Evolutionary conservation across 1,140 invertebrate genomes (phyloP).

Genomic region (Rhizoglyphus robini): DNA sequence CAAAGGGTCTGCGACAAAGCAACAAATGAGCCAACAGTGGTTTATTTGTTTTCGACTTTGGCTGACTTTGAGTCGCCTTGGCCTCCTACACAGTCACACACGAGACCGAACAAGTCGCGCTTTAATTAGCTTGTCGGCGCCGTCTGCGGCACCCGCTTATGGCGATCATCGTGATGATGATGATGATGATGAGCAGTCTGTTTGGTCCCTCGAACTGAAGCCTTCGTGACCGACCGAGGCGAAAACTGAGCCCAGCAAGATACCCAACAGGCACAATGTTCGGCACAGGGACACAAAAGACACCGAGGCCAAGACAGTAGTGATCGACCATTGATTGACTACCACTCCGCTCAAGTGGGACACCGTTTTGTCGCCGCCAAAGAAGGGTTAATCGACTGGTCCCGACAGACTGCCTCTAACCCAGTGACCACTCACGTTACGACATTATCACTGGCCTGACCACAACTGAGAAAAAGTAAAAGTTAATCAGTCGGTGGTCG

Average conservation of each 20-base stretch:
- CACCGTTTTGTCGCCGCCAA: not conserved
- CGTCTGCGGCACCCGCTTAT: slow-evolving; percentile 2
- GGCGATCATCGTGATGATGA: slow-evolving; percentile 9
- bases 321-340: not conserved
- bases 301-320: not conserved
- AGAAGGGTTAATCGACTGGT: too few relatives aligned
- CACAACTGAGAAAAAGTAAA: too few relatives aligned
- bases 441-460: too few relatives aligned
- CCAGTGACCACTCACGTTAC: too few relatives aligned
- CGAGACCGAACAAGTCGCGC: not conserved
- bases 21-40: too few relatives aligned
- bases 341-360: not conserved
- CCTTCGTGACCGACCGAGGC: not conserved
- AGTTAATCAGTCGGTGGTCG: too few relatives aligned
- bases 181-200: slow-evolving; percentile 6
- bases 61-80: not conserved
- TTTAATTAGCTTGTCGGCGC: slow-evolving; percentile 16
- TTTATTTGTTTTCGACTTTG: too few relatives aligned
- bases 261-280: not conserved
- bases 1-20: too few relatives aligned
- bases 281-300: slow-evolving; percentile 2
- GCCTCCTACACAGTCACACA: not conserved
- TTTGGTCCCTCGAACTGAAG: not conserved
- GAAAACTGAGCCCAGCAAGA: not conserved
- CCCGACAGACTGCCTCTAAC: too few relatives aligned